Percentiles rank a stretch among this genome's conserved stretches.
phyloP scores from a whole-genome alignment of 2,888 invertebrate genomes.

The Mythimna lalbum region DNA sequence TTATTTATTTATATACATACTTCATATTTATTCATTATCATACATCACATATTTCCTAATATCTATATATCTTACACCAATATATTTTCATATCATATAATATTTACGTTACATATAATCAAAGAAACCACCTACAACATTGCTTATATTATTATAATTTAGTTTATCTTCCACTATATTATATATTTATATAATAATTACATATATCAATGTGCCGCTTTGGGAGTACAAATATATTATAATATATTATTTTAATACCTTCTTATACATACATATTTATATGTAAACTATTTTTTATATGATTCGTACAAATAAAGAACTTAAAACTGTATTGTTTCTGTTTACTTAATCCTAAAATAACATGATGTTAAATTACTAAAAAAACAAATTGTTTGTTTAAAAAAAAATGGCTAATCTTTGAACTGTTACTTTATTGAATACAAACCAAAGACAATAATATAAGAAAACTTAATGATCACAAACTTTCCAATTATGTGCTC shows the following conservation, averaged over 20 bases:
- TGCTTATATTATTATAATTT: neutral
- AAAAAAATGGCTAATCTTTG: neutral
- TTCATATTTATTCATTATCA: constrained; percentile 18
- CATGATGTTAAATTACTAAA: neutral
- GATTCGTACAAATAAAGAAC: constrained; percentile 89
- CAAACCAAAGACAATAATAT: too few species aligned
- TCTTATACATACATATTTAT: constrained; percentile 34
- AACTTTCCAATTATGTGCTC: neutral
- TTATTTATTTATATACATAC: constrained; percentile 40
- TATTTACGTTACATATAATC: constrained; percentile 20
- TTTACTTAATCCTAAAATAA: constrained; percentile 33
- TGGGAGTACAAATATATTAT: constrained; percentile 46
- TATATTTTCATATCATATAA: neutral
- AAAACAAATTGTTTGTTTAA: neutral
- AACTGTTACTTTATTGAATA: too few species aligned
- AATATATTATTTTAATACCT: constrained; percentile 32
- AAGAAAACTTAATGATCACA: too few species aligned
- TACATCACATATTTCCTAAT: constrained; percentile 27
- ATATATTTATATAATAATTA: neutral
- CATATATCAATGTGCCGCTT: constrained; percentile 19
- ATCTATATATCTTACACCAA: constrained; percentile 49
- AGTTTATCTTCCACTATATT: neutral
- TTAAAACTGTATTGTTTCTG: constrained; percentile 62
- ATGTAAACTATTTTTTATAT: constrained; percentile 64
- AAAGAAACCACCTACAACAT: constrained; percentile 23